Base-by-base conservation (phyloP, 2,888 invertebrate species). In the Drosophila neutralis region DNA sequence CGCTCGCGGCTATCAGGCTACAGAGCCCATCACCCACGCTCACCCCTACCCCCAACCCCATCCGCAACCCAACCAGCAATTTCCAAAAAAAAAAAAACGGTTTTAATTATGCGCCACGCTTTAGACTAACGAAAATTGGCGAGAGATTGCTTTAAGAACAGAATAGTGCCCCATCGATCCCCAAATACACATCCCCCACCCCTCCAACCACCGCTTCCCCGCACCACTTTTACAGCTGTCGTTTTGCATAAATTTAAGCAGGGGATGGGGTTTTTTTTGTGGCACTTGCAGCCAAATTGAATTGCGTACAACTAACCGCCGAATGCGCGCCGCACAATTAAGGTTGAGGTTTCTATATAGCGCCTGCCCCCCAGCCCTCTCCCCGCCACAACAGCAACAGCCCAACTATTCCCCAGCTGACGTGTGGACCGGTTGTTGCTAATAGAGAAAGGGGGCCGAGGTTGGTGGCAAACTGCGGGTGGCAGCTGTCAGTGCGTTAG, bases 301-400 rank as follows among this genome's bases (percentile, higher is more conserved):
- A 87, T 87, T 87, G 89, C 85, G 87, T 78, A 76, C 60, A 83
- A 89, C 87, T 87, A 87, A 87, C 87, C 87, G 87, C 89, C 78
- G 85, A 89, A 87, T 83, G 80, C 82, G 87, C 85, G 89, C 87
- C 89, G 83, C 87, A 87, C 87, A 89, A 87, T 87, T 87, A 87
- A 87, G 87, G 83, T 80, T 87, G 87, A 89, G 87, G 89, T 87
- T 87, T 58, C 70, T 38, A 66, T 64, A 54, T 45, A 53, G 36
- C 66, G 61, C 53, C 36, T 24, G 61, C 38, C 40, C 13, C 29
- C 48, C 66, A 33, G 33, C 33, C 3, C n/a, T 4, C 0, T 58
- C 21, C 21, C 15, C 21, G 7, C 7, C 21, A 2, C 24, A 21
- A 8, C 45, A 15, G 7, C 45, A 24, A 15, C 24, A 24, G 24